Conservation (phyloP, 2,888 invertebrate genomes). For the Sesia bembeciformis region DNA sequence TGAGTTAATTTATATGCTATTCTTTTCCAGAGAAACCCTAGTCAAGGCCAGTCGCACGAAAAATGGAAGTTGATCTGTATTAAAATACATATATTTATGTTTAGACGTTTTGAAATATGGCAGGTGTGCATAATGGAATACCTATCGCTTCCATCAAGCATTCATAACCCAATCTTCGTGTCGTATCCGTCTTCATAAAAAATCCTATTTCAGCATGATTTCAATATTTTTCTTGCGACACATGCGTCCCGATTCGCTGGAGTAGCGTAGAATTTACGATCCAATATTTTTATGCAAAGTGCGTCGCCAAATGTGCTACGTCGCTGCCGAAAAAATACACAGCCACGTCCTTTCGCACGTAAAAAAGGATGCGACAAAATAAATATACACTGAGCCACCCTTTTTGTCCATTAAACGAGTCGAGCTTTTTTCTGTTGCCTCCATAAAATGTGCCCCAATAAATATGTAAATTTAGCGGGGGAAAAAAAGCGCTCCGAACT, state of each 20-base stretch:
- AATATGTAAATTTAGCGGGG: conserved; percentile 69
- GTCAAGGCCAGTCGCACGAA: too few species aligned
- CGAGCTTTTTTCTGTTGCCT: conserved; percentile 60
- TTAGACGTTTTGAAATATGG: too few species aligned
- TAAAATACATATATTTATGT: too few species aligned
- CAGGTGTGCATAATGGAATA: too few species aligned
- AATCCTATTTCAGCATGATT: conserved; percentile 49
- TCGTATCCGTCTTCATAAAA: conserved; percentile 44
- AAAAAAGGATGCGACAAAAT: conserved; percentile 73
- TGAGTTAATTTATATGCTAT: conserved; percentile 10
- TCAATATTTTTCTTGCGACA: conserved; percentile 53
- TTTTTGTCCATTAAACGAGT: conserved; percentile 72
- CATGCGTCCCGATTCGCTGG: conserved; percentile 54
- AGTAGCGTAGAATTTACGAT: conserved; percentile 60
- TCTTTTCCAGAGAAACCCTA: too few species aligned
- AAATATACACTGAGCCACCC: conserved; percentile 71
- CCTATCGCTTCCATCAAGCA: conserved; percentile 18
- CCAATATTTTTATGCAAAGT: conserved; percentile 73
- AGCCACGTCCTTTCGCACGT: conserved; percentile 64
- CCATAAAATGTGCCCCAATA: conserved; percentile 74
- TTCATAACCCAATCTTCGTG: conserved; percentile 48
- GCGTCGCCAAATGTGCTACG: conserved; percentile 69
- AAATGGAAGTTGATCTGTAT: too few species aligned
- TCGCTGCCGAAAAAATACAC: conserved; percentile 59
- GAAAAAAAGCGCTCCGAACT: conserved; percentile 40